Conservation (phyloP, 2,888 invertebrate species). For the Andrena camellia region DNA sequence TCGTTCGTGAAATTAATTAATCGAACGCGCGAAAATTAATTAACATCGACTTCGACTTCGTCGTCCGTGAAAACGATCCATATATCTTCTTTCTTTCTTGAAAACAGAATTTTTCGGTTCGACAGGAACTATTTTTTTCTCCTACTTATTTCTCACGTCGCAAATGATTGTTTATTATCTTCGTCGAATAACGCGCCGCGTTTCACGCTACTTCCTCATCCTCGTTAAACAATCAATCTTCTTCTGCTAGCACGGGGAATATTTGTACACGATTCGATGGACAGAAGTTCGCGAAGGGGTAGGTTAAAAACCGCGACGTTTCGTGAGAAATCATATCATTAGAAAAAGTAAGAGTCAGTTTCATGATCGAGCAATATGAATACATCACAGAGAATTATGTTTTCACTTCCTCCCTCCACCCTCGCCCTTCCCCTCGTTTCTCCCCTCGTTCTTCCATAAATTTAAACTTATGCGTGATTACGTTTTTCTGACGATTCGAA, state of each 20-base stretch:
- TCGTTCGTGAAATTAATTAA: not conserved
- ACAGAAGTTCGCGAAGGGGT: conserved; percentile 19
- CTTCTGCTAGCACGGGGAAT: not conserved
- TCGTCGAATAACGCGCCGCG: not conserved
- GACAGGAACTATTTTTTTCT: conserved; percentile 4
- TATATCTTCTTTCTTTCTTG: not conserved
- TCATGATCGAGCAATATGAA: conserved; percentile 77
- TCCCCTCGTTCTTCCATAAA: not conserved
- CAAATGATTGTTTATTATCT: not conserved
- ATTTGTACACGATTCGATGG: conserved; percentile 14
- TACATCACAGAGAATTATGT: conserved; percentile 81
- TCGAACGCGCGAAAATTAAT: not conserved
- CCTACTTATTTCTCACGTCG: not conserved
- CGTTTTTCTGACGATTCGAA: not conserved
- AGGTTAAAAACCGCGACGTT: not conserved
- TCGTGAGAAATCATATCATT: conserved; percentile 36
- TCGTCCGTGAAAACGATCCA: not conserved
- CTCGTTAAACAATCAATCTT: not conserved
- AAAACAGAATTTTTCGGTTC: not conserved
- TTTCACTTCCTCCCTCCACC: conserved; percentile 47
- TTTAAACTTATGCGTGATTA: conserved; percentile 6
- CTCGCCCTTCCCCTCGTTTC: conserved; percentile 1
- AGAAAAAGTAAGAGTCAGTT: conserved; percentile 52
- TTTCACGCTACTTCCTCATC: not conserved
- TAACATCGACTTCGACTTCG: not conserved